A percentile compares a stretch with the other conserved stretches of the same genome.
Evolutionary conservation across 2,113 vertebrate genomes (phyloP).

Genomic region (cat (Felis catus)): DNA sequence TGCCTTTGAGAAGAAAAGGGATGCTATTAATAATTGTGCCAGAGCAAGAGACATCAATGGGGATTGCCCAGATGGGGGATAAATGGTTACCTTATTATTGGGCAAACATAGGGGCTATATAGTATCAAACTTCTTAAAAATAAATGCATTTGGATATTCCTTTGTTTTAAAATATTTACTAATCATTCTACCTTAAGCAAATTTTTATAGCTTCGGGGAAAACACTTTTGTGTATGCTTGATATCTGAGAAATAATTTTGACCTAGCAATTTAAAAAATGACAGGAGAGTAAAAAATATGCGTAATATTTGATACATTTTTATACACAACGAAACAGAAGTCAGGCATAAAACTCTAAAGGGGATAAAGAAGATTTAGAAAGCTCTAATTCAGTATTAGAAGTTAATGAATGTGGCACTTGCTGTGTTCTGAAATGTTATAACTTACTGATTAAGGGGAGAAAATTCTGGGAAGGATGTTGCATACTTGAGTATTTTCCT

Average conservation of each 20-base stretch:
- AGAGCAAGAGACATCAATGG: neutral
- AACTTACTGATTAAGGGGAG: constrained; percentile 74
- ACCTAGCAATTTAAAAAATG: constrained; percentile 45
- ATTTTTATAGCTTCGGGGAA: neutral
- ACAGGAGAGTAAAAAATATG: constrained; percentile 41
- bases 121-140: neutral
- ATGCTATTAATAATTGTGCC: neutral
- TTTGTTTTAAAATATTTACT: constrained; percentile 39
- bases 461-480: constrained; percentile 67
- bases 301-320: constrained; percentile 42
- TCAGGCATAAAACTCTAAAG: constrained; percentile 64
- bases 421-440: constrained; percentile 72
- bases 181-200: constrained; percentile 15
- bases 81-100: neutral
- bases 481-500: constrained; percentile 43
- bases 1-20: neutral
- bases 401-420: constrained; percentile 76
- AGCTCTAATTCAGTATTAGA: constrained; percentile 72
- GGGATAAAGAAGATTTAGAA: constrained; percentile 68
- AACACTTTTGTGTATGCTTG: neutral
- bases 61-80: neutral
- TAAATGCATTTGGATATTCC: neutral
- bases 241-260: constrained; percentile 24
- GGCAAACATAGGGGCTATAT: neutral
- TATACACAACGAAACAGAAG: constrained; percentile 71